Conservation (phyloP, 2,113 vertebrate species). For the Sprattus sprattus region DNA sequence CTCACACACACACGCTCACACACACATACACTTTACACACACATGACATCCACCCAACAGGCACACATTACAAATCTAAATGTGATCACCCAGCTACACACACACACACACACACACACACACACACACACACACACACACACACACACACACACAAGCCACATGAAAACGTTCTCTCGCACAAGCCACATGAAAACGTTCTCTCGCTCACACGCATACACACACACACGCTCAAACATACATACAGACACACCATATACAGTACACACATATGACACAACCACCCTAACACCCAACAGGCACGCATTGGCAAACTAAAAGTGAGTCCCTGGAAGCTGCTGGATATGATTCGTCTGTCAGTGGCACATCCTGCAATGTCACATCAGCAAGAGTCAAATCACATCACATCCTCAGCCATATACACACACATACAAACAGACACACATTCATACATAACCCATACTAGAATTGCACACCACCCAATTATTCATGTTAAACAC, state of each 20-base stretch:
- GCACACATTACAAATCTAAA: slow-evolving; percentile 5
- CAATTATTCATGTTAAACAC: too few relatives aligned
- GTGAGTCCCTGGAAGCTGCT: not conserved
- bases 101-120: too few relatives aligned
- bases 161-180: not conserved
- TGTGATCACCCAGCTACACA: not conserved
- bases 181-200: too few relatives aligned
- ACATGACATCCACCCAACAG: slow-evolving; percentile 6
- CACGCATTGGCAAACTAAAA: slow-evolving; percentile 19
- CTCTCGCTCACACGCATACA: not conserved
- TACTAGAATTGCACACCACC: too few relatives aligned
- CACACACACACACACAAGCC: too few relatives aligned
- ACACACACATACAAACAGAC: slow-evolving; percentile 15
- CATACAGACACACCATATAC: not conserved
- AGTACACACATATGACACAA: not conserved
- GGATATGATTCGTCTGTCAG: not conserved
- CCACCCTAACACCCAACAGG: slow-evolving; percentile 11
- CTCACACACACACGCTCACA: not conserved
- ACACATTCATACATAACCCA: not conserved
- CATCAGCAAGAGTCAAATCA: not conserved
- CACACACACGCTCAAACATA: too few relatives aligned
- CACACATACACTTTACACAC: too few relatives aligned
- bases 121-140: too few relatives aligned
- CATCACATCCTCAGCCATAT: not conserved
- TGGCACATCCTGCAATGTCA: slow-evolving; percentile 6